Evolutionary conservation across 2,113 vertebrate species (phyloP), one percentile per base, ranked within the genome.

Genomic region (Pimephales promelas): DNA sequence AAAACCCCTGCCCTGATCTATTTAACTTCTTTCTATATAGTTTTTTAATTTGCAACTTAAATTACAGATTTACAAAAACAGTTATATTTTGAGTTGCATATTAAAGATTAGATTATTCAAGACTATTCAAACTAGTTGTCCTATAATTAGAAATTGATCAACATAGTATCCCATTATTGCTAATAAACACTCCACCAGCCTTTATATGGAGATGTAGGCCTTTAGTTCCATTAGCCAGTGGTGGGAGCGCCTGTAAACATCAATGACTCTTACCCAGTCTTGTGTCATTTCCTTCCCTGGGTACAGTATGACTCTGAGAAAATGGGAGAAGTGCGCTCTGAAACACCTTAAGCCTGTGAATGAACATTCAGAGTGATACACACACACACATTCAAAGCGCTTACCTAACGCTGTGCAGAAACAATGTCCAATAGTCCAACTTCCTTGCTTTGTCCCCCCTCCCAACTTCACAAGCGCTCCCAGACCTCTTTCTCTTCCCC

Each of bases 391-490:
- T 52, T 88, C 90, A 90, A 91, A 89, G 90, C 87, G 87, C 88
- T 92, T 90, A 91, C 91, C 90, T 92, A 93, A 94, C 89, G 84
- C 71, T 89, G 90, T 83, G 84, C 89, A 88, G 64, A 92, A 93
- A 95, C 94, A 94, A 94, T 94, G 92, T 90, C 90, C 90, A 89
- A 91, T 86, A 89, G 92, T 86, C 91, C 84, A 90, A 93, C 93
- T 94, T 95, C 94, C 93, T 93, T 88, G 88, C 93, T 95, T 94
- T 94, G 93, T 94, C 92, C 90, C 87, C 89, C 83, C 79, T 87
- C 88, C 87, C 76, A 89, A 91, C 92, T 92, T 94, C 90, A 93
- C 91, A 93, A 88, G 91, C 86, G 86, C 86, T 86, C 87, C 91
- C 90, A 89, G 90, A 87, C 91, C 78, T 90, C 91, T 92, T 90